Conservation (phyloP, 2,797 vertebrate species). For the Scleropages formosus region DNA sequence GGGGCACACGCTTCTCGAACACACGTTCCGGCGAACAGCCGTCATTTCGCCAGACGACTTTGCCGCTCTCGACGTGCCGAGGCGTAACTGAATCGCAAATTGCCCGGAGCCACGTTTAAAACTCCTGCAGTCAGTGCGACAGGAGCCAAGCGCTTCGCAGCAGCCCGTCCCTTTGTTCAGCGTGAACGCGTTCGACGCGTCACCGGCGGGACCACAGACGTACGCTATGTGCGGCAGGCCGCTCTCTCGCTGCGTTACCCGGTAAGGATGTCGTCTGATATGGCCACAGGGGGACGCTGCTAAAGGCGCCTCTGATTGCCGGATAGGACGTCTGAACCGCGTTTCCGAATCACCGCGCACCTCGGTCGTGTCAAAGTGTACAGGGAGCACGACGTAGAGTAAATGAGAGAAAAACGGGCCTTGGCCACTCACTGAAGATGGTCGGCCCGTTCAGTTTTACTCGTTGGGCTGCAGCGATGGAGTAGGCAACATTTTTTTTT, state of each 20-base stretch:
- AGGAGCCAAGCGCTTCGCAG: neutral
- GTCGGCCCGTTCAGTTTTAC: neutral
- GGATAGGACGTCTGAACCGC: no score
- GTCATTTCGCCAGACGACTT: neutral
- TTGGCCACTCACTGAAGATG: no score
- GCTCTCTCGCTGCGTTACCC: no score
- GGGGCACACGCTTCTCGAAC: neutral
- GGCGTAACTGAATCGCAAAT: conserved; percentile 18
- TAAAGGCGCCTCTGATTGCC: no score
- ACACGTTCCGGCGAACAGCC: neutral
- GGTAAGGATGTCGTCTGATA: no score
- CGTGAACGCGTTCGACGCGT: neutral
- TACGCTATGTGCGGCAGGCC: no score
- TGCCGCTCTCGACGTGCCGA: conserved; percentile 1
- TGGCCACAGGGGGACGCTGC: no score
- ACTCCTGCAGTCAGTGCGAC: neutral
- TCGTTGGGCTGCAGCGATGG: neutral
- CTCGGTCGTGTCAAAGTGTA: no score
- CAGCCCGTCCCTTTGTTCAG: conserved; percentile 2
- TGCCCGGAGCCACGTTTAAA: neutral
- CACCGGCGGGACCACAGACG: neutral
- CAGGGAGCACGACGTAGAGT: no score
- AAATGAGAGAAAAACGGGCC: no score
- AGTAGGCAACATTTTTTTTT: neutral
- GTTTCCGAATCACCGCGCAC: no score